Conservation (phyloP, 2,888 invertebrate genomes). For the Coleophora flavipennella region DNA sequence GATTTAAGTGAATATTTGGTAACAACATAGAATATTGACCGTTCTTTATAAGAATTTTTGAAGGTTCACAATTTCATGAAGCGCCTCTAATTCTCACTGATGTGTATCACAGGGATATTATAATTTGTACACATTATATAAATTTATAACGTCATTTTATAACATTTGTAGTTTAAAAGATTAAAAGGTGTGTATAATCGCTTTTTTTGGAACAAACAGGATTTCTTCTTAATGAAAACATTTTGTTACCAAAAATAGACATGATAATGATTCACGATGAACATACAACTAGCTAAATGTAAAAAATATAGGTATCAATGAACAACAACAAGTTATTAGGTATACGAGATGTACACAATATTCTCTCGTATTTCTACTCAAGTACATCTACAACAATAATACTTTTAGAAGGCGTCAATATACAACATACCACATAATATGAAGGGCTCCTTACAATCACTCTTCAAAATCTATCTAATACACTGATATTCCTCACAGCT, state of each 20-base stretch:
- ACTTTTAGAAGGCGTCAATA: slow-evolving; percentile 68
- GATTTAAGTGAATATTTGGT: too few species aligned
- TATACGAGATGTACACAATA: slow-evolving; percentile 68
- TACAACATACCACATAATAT: slow-evolving; percentile 41
- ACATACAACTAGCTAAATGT: slow-evolving; percentile 66
- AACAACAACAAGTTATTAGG: slow-evolving; percentile 69
- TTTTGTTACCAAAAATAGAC: slow-evolving; percentile 67
- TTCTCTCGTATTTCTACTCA: slow-evolving; percentile 65
- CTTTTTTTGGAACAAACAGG: too few species aligned
- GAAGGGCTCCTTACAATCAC: slow-evolving; percentile 55
- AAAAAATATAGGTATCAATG: slow-evolving; percentile 71
- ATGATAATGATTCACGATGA: slow-evolving; percentile 49
- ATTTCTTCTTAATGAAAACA: slow-evolving; percentile 19
- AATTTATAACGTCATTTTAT: too few species aligned
- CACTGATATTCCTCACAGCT: slow-evolving; percentile 69
- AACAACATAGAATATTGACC: too few species aligned
- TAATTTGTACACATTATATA: too few species aligned
- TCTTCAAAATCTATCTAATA: slow-evolving; percentile 63
- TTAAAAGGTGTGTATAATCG: too few species aligned
- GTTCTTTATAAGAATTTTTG: too few species aligned
- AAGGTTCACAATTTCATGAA: too few species aligned
- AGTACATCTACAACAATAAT: slow-evolving; percentile 71
- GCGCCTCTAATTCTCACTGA: too few species aligned
- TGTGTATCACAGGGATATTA: too few species aligned
- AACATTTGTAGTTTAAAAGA: too few species aligned